Percentiles rank a stretch among this genome's conserved stretches.
Evolutionary conservation across 2,888 invertebrate genomes (phyloP).

Genomic region (Phortica magna): DNA sequence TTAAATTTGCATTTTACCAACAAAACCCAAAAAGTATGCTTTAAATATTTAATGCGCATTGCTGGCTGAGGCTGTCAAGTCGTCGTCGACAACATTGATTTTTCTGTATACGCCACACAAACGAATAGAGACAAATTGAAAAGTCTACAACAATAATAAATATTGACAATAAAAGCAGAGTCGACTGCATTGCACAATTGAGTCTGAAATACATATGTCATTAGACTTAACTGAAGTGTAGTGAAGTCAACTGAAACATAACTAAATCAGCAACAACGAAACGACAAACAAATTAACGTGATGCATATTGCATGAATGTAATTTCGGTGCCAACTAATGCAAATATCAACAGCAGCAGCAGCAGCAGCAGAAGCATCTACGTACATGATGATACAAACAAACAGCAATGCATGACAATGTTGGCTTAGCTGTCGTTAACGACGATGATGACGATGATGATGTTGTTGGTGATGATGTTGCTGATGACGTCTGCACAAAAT

Average conservation of each 20-base stretch:
- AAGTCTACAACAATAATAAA: conserved; percentile 53
- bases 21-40: neutral
- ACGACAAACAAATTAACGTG: conserved; percentile 53
- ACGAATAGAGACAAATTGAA: conserved; percentile 42
- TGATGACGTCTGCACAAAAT: too few species aligned
- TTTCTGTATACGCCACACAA: too few species aligned
- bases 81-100: conserved; percentile 11
- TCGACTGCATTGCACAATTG: neutral
- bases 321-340: conserved; percentile 36
- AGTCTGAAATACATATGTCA: neutral
- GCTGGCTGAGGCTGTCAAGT: neutral
- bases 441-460: neutral
- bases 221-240: conserved; percentile 41
- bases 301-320: conserved; percentile 53
- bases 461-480: neutral
- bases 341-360: too few species aligned
- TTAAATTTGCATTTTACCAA: neutral
- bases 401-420: too few species aligned
- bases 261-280: conserved; percentile 42
- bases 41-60: neutral
- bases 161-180: conserved; percentile 47
- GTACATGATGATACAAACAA: too few species aligned
- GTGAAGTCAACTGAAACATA: conserved; percentile 51
- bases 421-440: too few species aligned
- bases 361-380: neutral